phyloP scores from a whole-genome alignment of 2,888 invertebrate genomes.

The Sphaerophoria rueppellii region DNA sequence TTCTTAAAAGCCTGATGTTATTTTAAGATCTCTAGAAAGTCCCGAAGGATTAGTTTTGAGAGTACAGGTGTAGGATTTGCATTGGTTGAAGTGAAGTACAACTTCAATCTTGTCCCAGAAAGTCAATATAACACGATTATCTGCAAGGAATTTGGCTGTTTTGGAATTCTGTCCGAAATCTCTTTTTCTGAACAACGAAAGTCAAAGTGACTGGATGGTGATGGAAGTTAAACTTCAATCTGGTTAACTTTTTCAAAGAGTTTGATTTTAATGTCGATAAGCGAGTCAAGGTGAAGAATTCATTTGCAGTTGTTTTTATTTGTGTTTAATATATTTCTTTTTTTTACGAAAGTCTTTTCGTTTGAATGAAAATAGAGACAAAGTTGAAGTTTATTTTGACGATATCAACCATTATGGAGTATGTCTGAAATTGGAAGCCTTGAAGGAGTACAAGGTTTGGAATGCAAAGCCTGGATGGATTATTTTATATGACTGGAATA shows the following conservation, averaged over 20 bases:
- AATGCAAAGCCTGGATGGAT: conserved; percentile 26
- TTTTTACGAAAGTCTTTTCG: conserved; percentile 26
- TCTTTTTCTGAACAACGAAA: neutral
- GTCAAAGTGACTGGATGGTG: neutral
- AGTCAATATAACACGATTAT: neutral
- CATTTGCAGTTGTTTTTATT: neutral
- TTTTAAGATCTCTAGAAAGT: neutral
- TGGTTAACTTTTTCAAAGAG: conserved; percentile 6
- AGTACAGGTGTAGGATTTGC: conserved; percentile 38
- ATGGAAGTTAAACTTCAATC: conserved; percentile 49
- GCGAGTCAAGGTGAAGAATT: neutral
- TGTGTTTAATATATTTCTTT: neutral
- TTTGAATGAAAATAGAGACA: neutral
- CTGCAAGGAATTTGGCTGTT: neutral
- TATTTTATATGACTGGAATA: conserved; percentile 1
- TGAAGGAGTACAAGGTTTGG: neutral
- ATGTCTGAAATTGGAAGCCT: conserved; percentile 12
- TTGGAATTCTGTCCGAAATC: conserved; percentile 25
- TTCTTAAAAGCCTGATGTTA: too few relatives aligned
- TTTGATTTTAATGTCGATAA: neutral
- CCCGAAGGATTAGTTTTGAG: conserved; percentile 22
- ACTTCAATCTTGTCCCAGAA: conserved; percentile 17
- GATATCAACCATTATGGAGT: conserved; percentile 1
- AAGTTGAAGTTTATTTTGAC: conserved; percentile 7
- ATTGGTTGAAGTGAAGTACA: conserved; percentile 29